A percentile compares a stretch with the other conserved stretches of the same genome.
These are phyloP conservation scores for Heliangelus exortis DNA, from an alignment of 2,797 vertebrate species.

Conservation along the genomic window DNA sequence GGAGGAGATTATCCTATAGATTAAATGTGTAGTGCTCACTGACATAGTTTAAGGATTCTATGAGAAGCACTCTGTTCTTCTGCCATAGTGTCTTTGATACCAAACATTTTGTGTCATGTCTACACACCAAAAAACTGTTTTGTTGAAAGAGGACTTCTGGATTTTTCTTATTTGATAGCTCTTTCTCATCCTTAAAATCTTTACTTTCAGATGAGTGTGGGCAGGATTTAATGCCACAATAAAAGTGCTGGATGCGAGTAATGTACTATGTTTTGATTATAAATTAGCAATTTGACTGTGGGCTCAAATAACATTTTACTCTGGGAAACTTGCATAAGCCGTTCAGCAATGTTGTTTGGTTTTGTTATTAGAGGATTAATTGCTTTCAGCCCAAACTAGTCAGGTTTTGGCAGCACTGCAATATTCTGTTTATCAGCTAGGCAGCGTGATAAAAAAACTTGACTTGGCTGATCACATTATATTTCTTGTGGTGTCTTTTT, in stretches of 20 bases:
- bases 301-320: not conserved
- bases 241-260: not conserved
- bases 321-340: not conserved
- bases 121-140: not conserved
- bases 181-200: not conserved
- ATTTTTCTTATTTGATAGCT: not conserved
- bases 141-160: not conserved
- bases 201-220: not conserved
- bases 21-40: constrained; percentile 6
- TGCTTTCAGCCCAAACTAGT: not conserved
- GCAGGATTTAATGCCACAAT: not conserved
- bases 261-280: not conserved
- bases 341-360: not conserved
- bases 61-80: not conserved
- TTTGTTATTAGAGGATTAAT: not conserved
- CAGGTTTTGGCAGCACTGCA: constrained; percentile 17
- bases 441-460: not conserved
- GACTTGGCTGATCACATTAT: not conserved
- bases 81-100: not conserved
- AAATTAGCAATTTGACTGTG: constrained; percentile 11
- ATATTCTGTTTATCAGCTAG: constrained; percentile 3
- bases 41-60: not conserved
- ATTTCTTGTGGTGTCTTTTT: not conserved
- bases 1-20: constrained; percentile 25
- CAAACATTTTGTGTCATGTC: not conserved